These are phyloP conservation scores for Temnopleurus reevesii DNA, from an alignment of 53 echinoderm and acorn worm species.

Conservation along the genomic window DNA sequence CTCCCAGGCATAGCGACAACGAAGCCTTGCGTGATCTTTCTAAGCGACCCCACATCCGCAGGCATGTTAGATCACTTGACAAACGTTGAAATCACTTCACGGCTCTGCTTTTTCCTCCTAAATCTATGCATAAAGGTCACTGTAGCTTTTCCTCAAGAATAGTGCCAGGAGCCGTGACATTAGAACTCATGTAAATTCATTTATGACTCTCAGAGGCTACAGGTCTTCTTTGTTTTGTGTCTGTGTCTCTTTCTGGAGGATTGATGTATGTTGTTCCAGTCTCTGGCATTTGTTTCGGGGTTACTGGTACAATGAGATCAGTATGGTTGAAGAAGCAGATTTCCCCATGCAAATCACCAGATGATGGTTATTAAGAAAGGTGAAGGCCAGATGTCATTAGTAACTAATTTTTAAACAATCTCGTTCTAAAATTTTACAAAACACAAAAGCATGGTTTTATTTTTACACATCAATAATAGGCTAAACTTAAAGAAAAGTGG, in stretches of 20 bases:
- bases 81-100: constrained; percentile 5
- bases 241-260: neutral
- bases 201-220: neutral
- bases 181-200: constrained; percentile 8
- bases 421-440: no score
- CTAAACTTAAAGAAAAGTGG: no score
- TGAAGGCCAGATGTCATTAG: no score
- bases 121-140: neutral
- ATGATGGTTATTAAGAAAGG: no score
- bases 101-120: neutral
- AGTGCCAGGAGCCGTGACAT: neutral
- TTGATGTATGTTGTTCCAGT: neutral
- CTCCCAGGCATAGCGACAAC: neutral
- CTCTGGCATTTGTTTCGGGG: no score
- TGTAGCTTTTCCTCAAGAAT: neutral
- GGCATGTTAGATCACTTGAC: neutral
- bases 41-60: neutral
- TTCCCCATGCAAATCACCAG: no score
- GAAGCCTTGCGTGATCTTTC: neutral
- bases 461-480: no score
- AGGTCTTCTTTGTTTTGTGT: neutral
- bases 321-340: no score
- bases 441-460: no score
- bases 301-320: no score
- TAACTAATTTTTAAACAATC: no score